Base-by-base conservation (phyloP, 1,140 invertebrate species). In the Diachasma alloeum region DNA sequence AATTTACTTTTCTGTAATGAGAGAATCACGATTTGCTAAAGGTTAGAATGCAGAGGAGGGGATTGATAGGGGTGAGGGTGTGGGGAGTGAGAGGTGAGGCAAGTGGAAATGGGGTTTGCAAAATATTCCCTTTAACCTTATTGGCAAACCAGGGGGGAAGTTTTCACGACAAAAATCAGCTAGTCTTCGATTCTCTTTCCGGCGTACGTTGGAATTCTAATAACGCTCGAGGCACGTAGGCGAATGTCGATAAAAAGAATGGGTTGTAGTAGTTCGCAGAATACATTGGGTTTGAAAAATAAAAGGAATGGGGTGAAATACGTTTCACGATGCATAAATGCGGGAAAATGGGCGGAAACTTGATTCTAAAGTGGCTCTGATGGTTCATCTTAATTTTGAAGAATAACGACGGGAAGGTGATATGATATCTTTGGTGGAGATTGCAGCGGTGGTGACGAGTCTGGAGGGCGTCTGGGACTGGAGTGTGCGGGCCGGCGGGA, bases 211-310 rank as follows among this genome's bases (percentile, higher is more conserved):
- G 78, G 78, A 79, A 79, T 79, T 79, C 75, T 77, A 79, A 79
- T 79, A 79, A 79, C 78, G 78, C 76, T 59, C 56, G 68, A 39
- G 75, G 73, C 75, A 79, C 75, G 75, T 77, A 77, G 74, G 75
- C 73, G 74, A 77, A 79, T 79, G 78, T 79, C 78, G 78, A 79
- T 79, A 77, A 79, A 77, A 26, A 53, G 69, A 75, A 70, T 31
- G 46, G 15, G 77, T 48, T 36, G 31, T 46, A 72, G 17, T 70
- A 76, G 42, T 31, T 53, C 26, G 17, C 36, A 31, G 44, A 71
- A 76, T 37, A 56, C 15, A 59, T 53, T 53, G 48, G 48, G 22
- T 63, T 63, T 24, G 59, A 26, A 63, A 63, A 63, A 63, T 63
- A 63, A 63, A 63, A 63, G 24, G 59, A 24, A 31, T 13, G 59